These are phyloP conservation scores for Mystacides longicornis DNA, from an alignment of 2,888 invertebrate species.

Conservation along the genomic window DNA sequence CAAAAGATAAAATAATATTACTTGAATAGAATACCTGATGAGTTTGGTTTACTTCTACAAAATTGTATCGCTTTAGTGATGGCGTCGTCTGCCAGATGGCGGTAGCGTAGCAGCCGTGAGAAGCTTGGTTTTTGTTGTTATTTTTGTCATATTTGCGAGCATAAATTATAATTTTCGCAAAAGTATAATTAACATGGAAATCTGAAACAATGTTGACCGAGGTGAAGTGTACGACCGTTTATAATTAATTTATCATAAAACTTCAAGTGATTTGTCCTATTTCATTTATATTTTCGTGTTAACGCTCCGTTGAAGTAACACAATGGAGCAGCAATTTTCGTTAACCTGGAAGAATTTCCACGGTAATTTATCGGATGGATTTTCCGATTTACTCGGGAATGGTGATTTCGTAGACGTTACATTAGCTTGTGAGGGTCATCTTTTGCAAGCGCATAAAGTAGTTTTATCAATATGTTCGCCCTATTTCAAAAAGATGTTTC, in stretches of 20 bases:
- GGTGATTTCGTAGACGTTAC: slow-evolving; percentile 56
- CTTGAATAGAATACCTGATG: neutral
- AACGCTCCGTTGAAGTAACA: slow-evolving; percentile 3
- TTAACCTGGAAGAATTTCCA: slow-evolving; percentile 69
- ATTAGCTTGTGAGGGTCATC: slow-evolving; percentile 56
- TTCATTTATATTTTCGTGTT: neutral
- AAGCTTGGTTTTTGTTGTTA: slow-evolving; percentile 23
- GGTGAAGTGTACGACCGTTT: neutral
- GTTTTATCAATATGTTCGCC: slow-evolving; percentile 64
- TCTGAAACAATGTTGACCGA: neutral
- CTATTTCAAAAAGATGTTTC: slow-evolving; percentile 63
- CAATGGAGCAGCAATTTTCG: slow-evolving; percentile 47
- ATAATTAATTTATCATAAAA: neutral
- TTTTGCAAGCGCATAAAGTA: slow-evolving; percentile 62
- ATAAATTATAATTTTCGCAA: neutral
- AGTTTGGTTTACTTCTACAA: neutral
- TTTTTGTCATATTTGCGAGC: slow-evolving; percentile 16
- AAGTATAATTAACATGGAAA: neutral
- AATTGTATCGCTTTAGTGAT: neutral
- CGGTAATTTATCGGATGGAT: slow-evolving; percentile 59
- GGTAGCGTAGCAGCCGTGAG: slow-evolving; percentile 7
- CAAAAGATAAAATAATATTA: too few relatives aligned
- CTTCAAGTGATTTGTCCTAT: neutral
- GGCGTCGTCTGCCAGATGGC: slow-evolving; percentile 5
- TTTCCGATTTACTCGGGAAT: slow-evolving; percentile 52